A percentile compares a stretch with the other conserved stretches of the same genome.
These are phyloP conservation scores for Glandiceps talaboti DNA, from an alignment of 53 echinoderm and acorn worm genomes.

Conservation along the genomic window DNA sequence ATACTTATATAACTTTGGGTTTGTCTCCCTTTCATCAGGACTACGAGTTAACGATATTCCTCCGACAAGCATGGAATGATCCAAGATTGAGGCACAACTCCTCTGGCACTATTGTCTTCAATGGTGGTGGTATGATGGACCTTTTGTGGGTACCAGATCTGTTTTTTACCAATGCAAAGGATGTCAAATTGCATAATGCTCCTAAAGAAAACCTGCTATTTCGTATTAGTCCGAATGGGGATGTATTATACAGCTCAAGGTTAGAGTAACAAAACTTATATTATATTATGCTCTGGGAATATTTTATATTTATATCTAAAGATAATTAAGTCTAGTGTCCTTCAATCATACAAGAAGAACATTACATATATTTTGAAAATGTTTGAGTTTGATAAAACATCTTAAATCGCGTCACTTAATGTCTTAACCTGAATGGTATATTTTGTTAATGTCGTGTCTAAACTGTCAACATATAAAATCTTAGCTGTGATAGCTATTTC, in stretches of 20 bases:
- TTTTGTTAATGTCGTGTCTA: no score
- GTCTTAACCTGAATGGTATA: no score
- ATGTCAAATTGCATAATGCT: conserved; percentile 26
- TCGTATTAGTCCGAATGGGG: conserved; percentile 34
- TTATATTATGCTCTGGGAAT: no score
- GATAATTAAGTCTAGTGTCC: no score
- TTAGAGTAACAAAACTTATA: no score
- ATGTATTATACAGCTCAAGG: conserved; percentile 36
- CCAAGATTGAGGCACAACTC: neutral
- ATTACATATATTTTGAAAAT: no score
- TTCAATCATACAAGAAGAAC: no score
- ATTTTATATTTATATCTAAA: no score
- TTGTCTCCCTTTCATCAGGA: neutral
- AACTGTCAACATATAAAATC: no score
- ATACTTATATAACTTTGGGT: neutral
- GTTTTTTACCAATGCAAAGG: conserved; percentile 59
- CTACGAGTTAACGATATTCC: neutral
- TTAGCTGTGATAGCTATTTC: no score
- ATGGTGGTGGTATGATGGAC: conserved; percentile 5
- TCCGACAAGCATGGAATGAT: neutral
- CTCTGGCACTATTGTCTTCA: neutral
- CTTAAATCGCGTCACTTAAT: no score
- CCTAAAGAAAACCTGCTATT: conserved; percentile 40
- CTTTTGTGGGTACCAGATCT: conserved; percentile 66
- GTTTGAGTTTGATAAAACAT: no score